These are phyloP conservation scores for Channa striata DNA, from an alignment of 2,797 vertebrate species.

Conservation along the genomic window DNA sequence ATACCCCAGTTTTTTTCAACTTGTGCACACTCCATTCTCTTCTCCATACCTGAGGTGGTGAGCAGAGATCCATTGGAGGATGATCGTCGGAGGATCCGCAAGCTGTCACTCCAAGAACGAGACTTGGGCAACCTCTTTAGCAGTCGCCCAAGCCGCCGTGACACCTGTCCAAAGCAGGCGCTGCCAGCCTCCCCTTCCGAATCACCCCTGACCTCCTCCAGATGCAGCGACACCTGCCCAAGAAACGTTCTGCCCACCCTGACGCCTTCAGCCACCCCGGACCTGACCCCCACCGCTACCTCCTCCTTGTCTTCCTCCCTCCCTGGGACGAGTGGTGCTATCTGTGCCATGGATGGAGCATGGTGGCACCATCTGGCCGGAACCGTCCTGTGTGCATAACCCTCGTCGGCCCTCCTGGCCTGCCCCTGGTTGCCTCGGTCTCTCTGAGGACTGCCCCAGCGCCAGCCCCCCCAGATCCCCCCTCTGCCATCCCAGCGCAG, in stretches of 20 bases:
- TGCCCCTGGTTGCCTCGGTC: conserved; percentile 50
- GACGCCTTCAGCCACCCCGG: conserved; percentile 61
- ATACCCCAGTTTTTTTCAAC: neutral
- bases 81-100: conserved; percentile 82
- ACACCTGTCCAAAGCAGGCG: conserved; percentile 89
- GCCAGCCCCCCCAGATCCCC: conserved; percentile 81
- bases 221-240: conserved; percentile 62
- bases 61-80: conserved; percentile 85
- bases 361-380: conserved; percentile 75
- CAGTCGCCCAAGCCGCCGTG: conserved; percentile 87
- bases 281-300: conserved; percentile 64
- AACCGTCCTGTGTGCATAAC: conserved; percentile 68
- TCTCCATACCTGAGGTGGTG: conserved; percentile 85
- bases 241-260: conserved; percentile 73
- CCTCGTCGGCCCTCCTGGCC: conserved; percentile 70
- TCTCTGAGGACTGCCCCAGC: conserved; percentile 80
- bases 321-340: conserved; percentile 68
- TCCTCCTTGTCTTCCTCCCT: conserved; percentile 39
- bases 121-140: conserved; percentile 90
- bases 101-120: conserved; percentile 84
- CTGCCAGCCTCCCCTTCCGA: conserved; percentile 72
- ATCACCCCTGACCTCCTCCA: conserved; percentile 79
- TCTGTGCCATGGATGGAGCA: conserved; percentile 76
- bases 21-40: neutral
- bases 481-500: conserved; percentile 85